Conservation (phyloP, 1,140 invertebrate species). For the Hestina assimilis region DNA sequence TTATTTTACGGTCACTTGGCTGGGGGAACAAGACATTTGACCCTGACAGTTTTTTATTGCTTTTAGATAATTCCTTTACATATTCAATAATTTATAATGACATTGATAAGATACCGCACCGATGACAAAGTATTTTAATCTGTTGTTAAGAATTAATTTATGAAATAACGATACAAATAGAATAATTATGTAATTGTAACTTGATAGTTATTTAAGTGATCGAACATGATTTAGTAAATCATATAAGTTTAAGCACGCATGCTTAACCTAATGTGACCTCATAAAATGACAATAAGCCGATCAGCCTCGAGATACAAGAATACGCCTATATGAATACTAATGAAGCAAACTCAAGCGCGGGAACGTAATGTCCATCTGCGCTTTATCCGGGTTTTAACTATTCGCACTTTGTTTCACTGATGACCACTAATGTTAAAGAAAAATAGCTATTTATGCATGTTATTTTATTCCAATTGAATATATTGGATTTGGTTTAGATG, state of each 20-base stretch:
- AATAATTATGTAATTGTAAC: too few relatives aligned
- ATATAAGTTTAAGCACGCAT: not conserved
- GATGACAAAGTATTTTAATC: not conserved
- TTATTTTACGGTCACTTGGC: not conserved
- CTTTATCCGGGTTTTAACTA: slow-evolving; percentile 7
- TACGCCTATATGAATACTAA: slow-evolving; percentile 21
- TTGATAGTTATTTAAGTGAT: not conserved
- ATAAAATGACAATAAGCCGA: slow-evolving; percentile 14
- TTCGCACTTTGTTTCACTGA: not conserved
- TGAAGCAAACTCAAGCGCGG: slow-evolving; percentile 14
- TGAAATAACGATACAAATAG: not conserved
- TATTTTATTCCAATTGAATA: too few relatives aligned
- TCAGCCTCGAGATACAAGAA: slow-evolving; percentile 7
- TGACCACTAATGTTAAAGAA: not conserved
- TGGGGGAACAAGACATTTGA: not conserved
- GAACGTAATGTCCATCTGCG: slow-evolving; percentile 16
- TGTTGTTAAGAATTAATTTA: not conserved
- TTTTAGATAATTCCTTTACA: not conserved
- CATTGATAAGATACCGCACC: not conserved
- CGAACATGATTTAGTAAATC: not conserved
- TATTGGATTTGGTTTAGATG: too few relatives aligned
- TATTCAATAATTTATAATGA: too few relatives aligned
- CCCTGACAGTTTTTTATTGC: slow-evolving; percentile 2
- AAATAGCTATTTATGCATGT: too few relatives aligned
- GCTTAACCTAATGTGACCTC: slow-evolving; percentile 20